These are phyloP conservation scores for Latrodectus geometricus DNA, from an alignment of 1,140 invertebrate genomes.

Conservation along the genomic window DNA sequence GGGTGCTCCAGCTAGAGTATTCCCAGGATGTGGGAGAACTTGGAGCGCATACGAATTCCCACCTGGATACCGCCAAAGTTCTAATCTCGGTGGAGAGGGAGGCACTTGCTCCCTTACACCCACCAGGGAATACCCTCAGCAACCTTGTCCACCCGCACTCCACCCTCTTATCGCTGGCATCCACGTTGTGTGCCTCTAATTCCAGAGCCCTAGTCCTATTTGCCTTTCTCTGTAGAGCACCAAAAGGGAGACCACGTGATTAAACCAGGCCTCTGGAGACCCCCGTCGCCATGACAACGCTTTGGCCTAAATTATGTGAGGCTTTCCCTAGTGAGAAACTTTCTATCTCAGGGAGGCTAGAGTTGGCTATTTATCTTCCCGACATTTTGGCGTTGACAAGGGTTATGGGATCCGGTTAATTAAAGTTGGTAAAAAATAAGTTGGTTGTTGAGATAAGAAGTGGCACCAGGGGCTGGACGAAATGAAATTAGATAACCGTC, in stretches of 20 bases:
- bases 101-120: constrained; percentile 48
- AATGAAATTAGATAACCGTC: not conserved
- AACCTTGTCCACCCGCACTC: constrained; percentile 5
- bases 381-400: constrained; percentile 46
- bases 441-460: not conserved
- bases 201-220: constrained; percentile 44
- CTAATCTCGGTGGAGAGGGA: constrained; percentile 47
- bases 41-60: constrained; percentile 10
- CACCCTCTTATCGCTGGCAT: constrained; percentile 35
- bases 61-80: constrained; percentile 27
- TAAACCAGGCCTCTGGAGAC: constrained; percentile 40
- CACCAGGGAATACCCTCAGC: not conserved
- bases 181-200: constrained; percentile 46
- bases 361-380: constrained; percentile 50
- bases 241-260: constrained; percentile 57
- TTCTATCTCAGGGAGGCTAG: constrained; percentile 14
- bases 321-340: not conserved
- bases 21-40: not conserved
- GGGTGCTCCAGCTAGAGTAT: constrained; percentile 7
- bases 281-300: constrained; percentile 40
- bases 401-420: constrained; percentile 36
- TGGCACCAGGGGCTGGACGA: no score
- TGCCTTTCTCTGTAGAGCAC: constrained; percentile 45
- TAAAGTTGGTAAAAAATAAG: constrained; percentile 31
- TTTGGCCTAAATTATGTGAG: constrained; percentile 49